These are phyloP conservation scores for Drosophila azteca DNA, from an alignment of 1,140 invertebrate genomes.

Conservation along the genomic window DNA sequence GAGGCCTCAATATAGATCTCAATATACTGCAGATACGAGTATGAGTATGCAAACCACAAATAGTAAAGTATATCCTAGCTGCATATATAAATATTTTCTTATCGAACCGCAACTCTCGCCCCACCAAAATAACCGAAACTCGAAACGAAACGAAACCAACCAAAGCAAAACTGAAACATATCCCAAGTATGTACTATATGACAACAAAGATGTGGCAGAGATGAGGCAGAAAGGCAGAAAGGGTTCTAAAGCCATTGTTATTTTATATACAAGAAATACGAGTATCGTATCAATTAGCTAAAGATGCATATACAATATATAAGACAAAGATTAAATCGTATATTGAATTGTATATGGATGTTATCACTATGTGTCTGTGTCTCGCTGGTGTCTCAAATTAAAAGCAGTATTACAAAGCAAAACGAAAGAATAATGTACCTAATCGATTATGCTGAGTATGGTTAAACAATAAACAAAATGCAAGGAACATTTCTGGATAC, in stretches of 20 bases:
- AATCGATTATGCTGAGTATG: slow-evolving; percentile 50
- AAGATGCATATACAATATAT: no score
- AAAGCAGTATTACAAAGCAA: slow-evolving; percentile 67
- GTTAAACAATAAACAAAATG: slow-evolving; percentile 37
- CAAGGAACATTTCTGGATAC: background rate
- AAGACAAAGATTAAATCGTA: slow-evolving; percentile 6
- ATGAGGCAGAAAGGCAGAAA: slow-evolving; percentile 2
- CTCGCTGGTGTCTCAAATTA: slow-evolving; percentile 61
- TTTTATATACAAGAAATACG: slow-evolving; percentile 58
- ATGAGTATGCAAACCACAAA: background rate
- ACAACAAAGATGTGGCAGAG: no score
- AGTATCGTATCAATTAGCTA: slow-evolving; percentile 27
- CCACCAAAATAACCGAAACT: slow-evolving; percentile 47
- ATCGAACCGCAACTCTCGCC: slow-evolving; percentile 42
- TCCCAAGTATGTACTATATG: slow-evolving; percentile 39
- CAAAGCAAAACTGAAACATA: slow-evolving; percentile 63
- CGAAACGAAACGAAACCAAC: slow-evolving; percentile 19
- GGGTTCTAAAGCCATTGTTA: slow-evolving; percentile 55
- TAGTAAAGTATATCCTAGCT: slow-evolving; percentile 5
- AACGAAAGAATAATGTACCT: slow-evolving; percentile 68
- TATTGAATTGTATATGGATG: slow-evolving; percentile 22
- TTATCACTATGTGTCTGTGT: slow-evolving; percentile 47
- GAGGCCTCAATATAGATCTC: background rate
- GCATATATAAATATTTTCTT: slow-evolving; percentile 35
- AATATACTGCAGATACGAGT: no score